Conservation (phyloP, 2,888 invertebrate species). For the Thymelicus lineola region DNA sequence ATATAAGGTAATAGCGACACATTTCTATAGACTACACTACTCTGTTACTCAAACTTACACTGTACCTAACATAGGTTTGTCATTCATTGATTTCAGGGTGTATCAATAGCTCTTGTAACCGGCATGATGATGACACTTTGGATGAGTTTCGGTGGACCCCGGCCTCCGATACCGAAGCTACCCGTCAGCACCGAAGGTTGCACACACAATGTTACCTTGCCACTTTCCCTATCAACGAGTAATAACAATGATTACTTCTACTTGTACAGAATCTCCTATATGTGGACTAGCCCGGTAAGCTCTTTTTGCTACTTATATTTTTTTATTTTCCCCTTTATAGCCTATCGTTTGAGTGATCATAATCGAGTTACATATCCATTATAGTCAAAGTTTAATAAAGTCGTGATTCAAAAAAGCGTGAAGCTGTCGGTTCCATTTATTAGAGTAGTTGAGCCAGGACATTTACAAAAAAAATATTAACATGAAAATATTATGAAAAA, state of each 20-base stretch:
- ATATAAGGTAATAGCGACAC: no score
- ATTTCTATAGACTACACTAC: no score
- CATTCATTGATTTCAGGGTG: conserved; percentile 84
- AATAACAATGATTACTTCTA: conserved; percentile 82
- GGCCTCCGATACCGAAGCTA: conserved; percentile 86
- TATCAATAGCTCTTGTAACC: conserved; percentile 86
- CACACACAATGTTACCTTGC: conserved; percentile 57
- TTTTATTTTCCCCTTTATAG: not conserved
- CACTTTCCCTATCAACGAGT: conserved; percentile 24
- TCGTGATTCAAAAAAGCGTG: no score
- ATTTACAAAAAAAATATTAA: no score
- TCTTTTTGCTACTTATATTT: not conserved
- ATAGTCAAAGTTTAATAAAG: no score
- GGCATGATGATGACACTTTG: conserved; percentile 90
- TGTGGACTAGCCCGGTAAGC: conserved; percentile 87
- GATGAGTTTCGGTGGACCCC: conserved; percentile 94
- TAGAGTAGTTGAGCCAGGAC: no score
- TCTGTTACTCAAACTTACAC: no score
- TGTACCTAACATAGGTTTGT: no score
- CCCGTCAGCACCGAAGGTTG: conserved; percentile 87
- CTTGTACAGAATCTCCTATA: conserved; percentile 89
- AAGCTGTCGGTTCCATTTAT: no score
- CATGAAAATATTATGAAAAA: no score
- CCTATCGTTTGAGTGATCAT: no score
- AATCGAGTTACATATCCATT: no score